Percentiles rank a stretch among this genome's conserved stretches.
Conservation (phyloP, 2,888 invertebrate species). For the Oscheius sp. region DNA sequence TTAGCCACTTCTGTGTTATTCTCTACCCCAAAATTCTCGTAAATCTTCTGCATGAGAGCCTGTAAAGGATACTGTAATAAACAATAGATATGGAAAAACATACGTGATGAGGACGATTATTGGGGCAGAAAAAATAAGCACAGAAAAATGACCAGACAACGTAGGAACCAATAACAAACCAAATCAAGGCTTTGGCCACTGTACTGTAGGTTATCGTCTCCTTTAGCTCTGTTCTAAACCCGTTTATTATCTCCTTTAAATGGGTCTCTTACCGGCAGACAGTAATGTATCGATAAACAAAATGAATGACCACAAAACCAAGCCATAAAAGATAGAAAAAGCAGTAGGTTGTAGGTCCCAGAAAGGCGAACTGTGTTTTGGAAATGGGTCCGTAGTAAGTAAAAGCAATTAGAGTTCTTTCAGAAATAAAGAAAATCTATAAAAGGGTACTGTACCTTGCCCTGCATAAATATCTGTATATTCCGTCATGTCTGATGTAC, state of each 20-base stretch:
- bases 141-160: conserved; percentile 11
- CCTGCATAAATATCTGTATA: too few species aligned
- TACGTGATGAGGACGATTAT: conserved; percentile 1
- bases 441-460: neutral
- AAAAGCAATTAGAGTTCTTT: conserved; percentile 6
- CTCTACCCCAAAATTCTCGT: neutral
- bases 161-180: neutral
- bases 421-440: conserved; percentile 17
- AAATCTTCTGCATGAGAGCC: conserved; percentile 6
- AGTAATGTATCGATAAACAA: conserved; percentile 16
- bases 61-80: too few species aligned
- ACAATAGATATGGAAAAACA: too few species aligned
- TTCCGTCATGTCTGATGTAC: too few species aligned
- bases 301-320: conserved; percentile 1
- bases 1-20: neutral
- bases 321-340: conserved; percentile 14
- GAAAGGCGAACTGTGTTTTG: neutral
- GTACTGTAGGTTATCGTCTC: neutral
- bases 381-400: conserved; percentile 12
- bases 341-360: conserved; percentile 13
- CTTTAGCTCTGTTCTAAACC: neutral
- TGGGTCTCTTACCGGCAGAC: conserved; percentile 15
- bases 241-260: neutral
- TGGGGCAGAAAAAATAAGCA: conserved; percentile 7
- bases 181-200: neutral